Percentiles rank a stretch among this genome's conserved stretches.
These are phyloP conservation scores for Rhinella marina DNA, from an alignment of 2,797 vertebrate genomes.

Conservation along the genomic window DNA sequence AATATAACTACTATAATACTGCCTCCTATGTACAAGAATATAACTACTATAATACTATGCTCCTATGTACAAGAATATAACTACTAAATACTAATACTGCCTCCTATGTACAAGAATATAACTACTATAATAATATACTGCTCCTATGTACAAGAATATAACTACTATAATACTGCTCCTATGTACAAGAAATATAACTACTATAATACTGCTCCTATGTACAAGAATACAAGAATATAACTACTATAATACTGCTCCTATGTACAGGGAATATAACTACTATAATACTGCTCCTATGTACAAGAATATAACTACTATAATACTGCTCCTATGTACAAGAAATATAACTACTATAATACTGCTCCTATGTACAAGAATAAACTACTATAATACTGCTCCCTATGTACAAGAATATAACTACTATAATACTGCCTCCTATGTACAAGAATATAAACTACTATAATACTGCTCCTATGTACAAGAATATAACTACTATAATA, in stretches of 20 bases:
- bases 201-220: neutral
- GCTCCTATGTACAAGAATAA: neutral
- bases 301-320: conserved; percentile 14
- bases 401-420: too few species aligned
- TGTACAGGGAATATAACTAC: too few species aligned
- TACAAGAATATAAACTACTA: neutral
- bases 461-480: conserved; percentile 14
- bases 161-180: neutral
- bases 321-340: neutral
- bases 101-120: neutral
- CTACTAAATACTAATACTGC: neutral
- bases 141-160: too few species aligned
- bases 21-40: neutral
- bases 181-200: neutral
- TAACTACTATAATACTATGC: conserved; percentile 19
- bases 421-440: neutral
- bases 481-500: neutral
- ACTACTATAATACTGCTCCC: neutral
- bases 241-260: too few species aligned
- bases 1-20: conserved; percentile 5
- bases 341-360: neutral
- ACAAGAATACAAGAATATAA: too few species aligned
- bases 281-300: neutral
- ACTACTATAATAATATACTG: too few species aligned
- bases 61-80: neutral